Evolutionary conservation across 2,888 invertebrate species (phyloP).

Genomic region (Drosophila niveifrons): DNA sequence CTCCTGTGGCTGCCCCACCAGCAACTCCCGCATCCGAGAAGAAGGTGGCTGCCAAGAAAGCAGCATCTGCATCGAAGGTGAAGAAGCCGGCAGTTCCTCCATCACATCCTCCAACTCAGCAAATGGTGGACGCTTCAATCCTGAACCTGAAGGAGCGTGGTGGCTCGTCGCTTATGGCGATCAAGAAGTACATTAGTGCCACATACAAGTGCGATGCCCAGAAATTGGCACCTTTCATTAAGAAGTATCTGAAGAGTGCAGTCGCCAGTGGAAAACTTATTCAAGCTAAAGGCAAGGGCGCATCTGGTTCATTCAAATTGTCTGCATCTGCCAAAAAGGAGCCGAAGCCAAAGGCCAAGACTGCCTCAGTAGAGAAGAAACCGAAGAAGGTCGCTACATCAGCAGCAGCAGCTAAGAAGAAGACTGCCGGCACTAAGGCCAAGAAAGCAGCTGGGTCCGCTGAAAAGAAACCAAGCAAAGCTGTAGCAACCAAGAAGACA

Average conservation of each 20-base stretch:
- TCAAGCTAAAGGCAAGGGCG: too few relatives aligned
- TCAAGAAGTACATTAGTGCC: constrained; percentile 58
- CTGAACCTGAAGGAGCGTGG: too few relatives aligned
- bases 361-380: constrained; percentile 42
- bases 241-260: too few relatives aligned
- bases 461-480: constrained; percentile 45
- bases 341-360: constrained; percentile 46
- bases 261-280: constrained; percentile 86
- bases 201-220: constrained; percentile 61
- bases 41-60: constrained; percentile 42
- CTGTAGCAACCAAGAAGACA: constrained; percentile 42
- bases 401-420: constrained; percentile 24
- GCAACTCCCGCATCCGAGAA: constrained; percentile 28
- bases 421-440: constrained; percentile 19
- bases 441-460: constrained; percentile 32
- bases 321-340: constrained; percentile 55
- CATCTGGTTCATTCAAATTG: constrained; percentile 63
- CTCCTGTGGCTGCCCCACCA: constrained; percentile 46
- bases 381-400: constrained; percentile 23
- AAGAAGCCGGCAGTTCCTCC: constrained; percentile 32
- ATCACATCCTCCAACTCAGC: constrained; percentile 54
- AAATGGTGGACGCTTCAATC: too few relatives aligned
- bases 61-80: constrained; percentile 26
- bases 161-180: too few relatives aligned
- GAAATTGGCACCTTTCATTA: too few relatives aligned